Conservation (phyloP, 2,113 vertebrate species). For the Poeciliopsis turrubarensis region DNA sequence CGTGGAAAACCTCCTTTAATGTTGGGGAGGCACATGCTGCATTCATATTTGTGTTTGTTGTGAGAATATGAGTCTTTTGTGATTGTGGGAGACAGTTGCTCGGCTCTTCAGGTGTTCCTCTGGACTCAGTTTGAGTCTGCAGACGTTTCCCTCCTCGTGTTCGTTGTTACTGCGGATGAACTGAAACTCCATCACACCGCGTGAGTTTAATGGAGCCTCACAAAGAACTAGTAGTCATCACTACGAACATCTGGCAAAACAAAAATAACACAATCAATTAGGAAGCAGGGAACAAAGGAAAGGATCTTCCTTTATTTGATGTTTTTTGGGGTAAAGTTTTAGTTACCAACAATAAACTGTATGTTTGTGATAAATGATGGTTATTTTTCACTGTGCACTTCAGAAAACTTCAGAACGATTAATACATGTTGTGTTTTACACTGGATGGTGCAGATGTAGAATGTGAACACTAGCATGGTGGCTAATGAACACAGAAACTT, state of each 20-base stretch:
- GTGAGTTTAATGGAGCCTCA: slow-evolving; percentile 4
- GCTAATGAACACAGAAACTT: too few relatives aligned
- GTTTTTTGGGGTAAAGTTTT: background rate
- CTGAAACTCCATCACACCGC: slow-evolving; percentile 3
- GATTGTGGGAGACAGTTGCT: background rate
- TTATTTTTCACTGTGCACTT: too few relatives aligned
- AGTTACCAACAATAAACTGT: background rate
- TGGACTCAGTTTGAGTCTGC: slow-evolving; percentile 12
- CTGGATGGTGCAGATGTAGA: too few relatives aligned
- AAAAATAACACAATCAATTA: background rate
- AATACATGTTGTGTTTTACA: too few relatives aligned
- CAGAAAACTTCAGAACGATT: too few relatives aligned
- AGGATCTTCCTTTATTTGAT: background rate
- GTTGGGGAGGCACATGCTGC: background rate
- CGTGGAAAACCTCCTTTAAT: background rate
- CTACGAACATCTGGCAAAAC: background rate
- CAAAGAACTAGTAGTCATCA: background rate
- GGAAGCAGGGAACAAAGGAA: background rate
- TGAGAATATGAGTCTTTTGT: slow-evolving; percentile 25
- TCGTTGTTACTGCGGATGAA: slow-evolving; percentile 14
- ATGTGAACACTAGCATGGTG: too few relatives aligned
- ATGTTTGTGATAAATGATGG: too few relatives aligned
- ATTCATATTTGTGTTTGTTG: slow-evolving; percentile 20
- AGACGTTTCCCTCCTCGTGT: slow-evolving; percentile 11
- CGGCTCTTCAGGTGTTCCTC: slow-evolving; percentile 25